Base-by-base conservation (phyloP, 2,888 invertebrate genomes). In the Chymomyza caudatula region DNA sequence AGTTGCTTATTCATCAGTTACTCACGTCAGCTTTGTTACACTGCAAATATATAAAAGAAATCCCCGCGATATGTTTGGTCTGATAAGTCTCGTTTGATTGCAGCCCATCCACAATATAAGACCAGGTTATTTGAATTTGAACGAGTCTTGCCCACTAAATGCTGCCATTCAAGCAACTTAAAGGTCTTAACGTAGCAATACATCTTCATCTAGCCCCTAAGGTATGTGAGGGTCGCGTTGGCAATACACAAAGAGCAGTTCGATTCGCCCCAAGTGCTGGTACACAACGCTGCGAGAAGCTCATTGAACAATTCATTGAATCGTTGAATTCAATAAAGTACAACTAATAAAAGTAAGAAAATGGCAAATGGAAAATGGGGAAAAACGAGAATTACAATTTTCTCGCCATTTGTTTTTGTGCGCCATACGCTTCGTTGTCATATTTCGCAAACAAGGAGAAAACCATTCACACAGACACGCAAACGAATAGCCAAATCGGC, bases 291-390 rank as follows among this genome's bases (percentile, higher is more conserved):
- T 37, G 42, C 17, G 51, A 67, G 58, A 54, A 71, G 79, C 72
- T 85, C 77, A 85, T 85, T 80, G 80, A 79, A 74, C 80, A 80
- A 82, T 85, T 85, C 85, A 85, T 80, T 85, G 70, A 80, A 80
- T 83, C 83, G 85, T 68, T 69, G 75, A 79, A 80, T 80, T 80
- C 80, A 80, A 85, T 85, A 85, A 85, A 80, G 75, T 74, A 80
- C 85, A 80, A 85, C 80, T 80, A 85, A 85, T 85, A 80, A 85
- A 80, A 79, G 75, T 78, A 75, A 77, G 67, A 22, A 43, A 65
- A 65, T 65, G 66, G 65, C n/a, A 58, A 78, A 80, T 78, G 74
- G 72, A 68, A 75, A 37, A 72, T 76, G 75, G 11, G 15, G 49
- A 53, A 44, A 69, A 60, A 63, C 37, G 65, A 71, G 77, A 83